phyloP scores from a whole-genome alignment of 2,888 invertebrate genomes.

The Hoplodrina ambigua region DNA sequence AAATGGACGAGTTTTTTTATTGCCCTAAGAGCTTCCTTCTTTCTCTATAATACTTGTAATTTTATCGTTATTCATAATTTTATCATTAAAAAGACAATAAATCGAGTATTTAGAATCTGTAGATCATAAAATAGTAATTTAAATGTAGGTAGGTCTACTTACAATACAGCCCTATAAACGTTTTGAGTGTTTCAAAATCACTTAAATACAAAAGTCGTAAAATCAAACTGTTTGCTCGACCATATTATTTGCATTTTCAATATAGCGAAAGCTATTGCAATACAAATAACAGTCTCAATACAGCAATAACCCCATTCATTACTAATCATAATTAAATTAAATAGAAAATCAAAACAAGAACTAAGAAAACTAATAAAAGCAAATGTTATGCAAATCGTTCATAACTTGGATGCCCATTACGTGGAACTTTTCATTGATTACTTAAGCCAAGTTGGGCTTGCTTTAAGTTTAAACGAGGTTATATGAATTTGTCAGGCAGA shows the following conservation, averaged over 20 bases:
- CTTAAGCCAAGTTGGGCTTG: constrained; percentile 66
- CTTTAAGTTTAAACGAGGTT: constrained; percentile 72
- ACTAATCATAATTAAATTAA: constrained; percentile 21
- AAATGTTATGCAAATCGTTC: constrained; percentile 65
- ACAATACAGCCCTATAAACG: background rate
- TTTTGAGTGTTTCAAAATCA: constrained; percentile 6
- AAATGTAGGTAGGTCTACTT: too few relatives aligned
- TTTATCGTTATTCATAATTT: too few relatives aligned
- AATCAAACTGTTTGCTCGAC: background rate
- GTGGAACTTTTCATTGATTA: constrained; percentile 74
- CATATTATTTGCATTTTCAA: constrained; percentile 12
- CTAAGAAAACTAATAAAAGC: constrained; percentile 60
- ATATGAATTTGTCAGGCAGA: constrained; percentile 74
- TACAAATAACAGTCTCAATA: background rate
- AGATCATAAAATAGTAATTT: too few relatives aligned
- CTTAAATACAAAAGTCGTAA: background rate
- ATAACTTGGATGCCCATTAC: constrained; percentile 66
- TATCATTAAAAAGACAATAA: too few relatives aligned
- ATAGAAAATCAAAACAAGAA: constrained; percentile 49
- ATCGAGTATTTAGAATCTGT: too few relatives aligned
- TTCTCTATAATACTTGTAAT: too few relatives aligned
- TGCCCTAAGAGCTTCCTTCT: too few relatives aligned
- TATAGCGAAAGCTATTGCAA: background rate
- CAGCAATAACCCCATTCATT: constrained; percentile 12
- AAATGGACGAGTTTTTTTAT: too few relatives aligned